Percentiles rank a stretch among this genome's conserved stretches.
Conservation (phyloP, 1,140 invertebrate genomes). For the Oncopeltus fasciatus region DNA sequence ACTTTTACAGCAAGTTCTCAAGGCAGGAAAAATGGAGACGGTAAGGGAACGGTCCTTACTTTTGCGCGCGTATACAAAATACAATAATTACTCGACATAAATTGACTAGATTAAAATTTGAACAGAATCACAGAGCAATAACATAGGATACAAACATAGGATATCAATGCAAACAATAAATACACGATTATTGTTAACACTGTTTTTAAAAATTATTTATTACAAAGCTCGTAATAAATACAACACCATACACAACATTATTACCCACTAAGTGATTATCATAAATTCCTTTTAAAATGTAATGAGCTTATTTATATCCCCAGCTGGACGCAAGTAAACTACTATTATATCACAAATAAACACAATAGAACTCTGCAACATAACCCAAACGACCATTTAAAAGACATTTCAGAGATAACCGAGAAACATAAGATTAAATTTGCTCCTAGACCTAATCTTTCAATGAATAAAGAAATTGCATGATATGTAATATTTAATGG, state of each 20-base stretch:
- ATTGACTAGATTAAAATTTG: conserved; percentile 13
- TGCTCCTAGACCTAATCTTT: too few relatives aligned
- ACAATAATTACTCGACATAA: conserved; percentile 5
- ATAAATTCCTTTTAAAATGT: conserved; percentile 13
- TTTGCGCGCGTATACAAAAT: conserved; percentile 2
- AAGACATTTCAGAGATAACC: too few relatives aligned
- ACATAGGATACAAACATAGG: conserved; percentile 2
- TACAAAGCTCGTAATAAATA: neutral
- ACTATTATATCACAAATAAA: too few relatives aligned
- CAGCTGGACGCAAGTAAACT: neutral
- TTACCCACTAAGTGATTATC: neutral
- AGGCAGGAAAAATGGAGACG: neutral
- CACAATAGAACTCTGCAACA: neutral
- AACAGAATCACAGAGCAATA: conserved; percentile 10
- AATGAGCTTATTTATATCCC: neutral
- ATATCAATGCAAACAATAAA: conserved; percentile 8
- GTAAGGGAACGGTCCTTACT: conserved; percentile 4
- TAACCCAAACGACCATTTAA: too few relatives aligned
- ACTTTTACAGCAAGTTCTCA: neutral
- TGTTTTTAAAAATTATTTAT: conserved; percentile 1
- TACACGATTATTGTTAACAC: neutral
- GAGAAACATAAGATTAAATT: too few relatives aligned
- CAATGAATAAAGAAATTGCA: too few relatives aligned
- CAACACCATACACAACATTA: neutral
- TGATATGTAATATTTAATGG: neutral